A percentile compares a stretch with the other conserved stretches of the same genome.
Evolutionary conservation across 2,797 vertebrate species (phyloP).

Genomic region (Gymnocypris eckloni): DNA sequence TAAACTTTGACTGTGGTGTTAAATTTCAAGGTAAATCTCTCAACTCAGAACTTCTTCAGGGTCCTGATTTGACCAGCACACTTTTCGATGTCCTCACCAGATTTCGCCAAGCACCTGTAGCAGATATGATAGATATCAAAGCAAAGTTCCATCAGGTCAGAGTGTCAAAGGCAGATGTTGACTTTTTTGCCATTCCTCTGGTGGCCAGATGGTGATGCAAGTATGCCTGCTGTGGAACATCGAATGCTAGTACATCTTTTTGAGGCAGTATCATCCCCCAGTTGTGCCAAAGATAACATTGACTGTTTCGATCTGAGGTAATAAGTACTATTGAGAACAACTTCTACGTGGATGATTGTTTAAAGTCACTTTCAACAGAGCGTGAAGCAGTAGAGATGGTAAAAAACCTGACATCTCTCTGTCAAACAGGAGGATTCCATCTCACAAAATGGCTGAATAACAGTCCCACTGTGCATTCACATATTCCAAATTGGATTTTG

Average conservation of each 20-base stretch:
- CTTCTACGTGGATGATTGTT: slow-evolving; percentile 43
- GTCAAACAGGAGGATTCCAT: slow-evolving; percentile 37
- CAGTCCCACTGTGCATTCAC: slow-evolving; percentile 8
- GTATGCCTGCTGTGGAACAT: slow-evolving; percentile 23
- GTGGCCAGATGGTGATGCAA: slow-evolving; percentile 1
- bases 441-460: slow-evolving; percentile 44
- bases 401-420: slow-evolving; percentile 3
- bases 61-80: slow-evolving; percentile 35
- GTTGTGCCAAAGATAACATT: slow-evolving; percentile 24
- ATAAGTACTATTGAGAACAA: slow-evolving; percentile 11
- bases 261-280: slow-evolving; percentile 15
- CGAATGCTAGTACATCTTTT: slow-evolving; percentile 38
- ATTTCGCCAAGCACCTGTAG: slow-evolving; percentile 24
- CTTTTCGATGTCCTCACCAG: slow-evolving; percentile 11
- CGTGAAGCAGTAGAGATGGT: neutral
- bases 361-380: slow-evolving; percentile 26
- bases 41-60: slow-evolving; percentile 32
- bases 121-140: slow-evolving; percentile 11
- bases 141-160: slow-evolving; percentile 28
- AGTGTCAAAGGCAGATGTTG: slow-evolving; percentile 1
- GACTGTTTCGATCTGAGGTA: neutral
- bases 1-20: slow-evolving; percentile 29
- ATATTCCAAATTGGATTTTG: slow-evolving; percentile 23
- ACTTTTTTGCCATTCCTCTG: slow-evolving; percentile 43
- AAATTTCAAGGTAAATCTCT: slow-evolving; percentile 18